Evolutionary conservation across 2,113 vertebrate species (phyloP).

Genomic region (Thamnophis sirtalis): DNA sequence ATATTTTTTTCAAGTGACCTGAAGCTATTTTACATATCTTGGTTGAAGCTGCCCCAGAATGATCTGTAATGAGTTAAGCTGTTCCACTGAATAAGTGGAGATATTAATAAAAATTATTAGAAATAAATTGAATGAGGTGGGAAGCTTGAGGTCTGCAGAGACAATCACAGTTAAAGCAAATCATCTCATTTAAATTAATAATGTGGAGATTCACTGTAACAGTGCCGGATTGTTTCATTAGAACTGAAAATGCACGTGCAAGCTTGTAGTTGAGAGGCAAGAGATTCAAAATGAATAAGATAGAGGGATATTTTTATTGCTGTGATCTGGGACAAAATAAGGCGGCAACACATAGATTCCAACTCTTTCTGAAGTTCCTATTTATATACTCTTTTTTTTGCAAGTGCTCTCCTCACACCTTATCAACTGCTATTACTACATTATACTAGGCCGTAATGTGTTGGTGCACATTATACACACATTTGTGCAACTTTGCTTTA

Average conservation of each 20-base stretch:
- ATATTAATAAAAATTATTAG: constrained; percentile 50
- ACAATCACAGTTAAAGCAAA: constrained; percentile 26
- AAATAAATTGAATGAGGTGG: constrained; percentile 18
- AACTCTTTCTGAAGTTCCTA: neutral
- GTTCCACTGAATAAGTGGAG: constrained; percentile 41
- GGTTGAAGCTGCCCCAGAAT: neutral
- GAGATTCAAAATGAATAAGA: no score
- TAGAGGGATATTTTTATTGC: neutral
- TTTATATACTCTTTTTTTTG: neutral
- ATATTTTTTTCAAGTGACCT: neutral
- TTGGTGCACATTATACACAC: neutral
- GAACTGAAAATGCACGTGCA: constrained; percentile 13
- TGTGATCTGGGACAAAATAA: neutral
- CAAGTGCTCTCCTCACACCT: neutral
- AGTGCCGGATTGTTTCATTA: constrained; percentile 32
- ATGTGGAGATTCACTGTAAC: constrained; percentile 17
- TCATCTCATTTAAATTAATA: constrained; percentile 38
- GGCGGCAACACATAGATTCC: no score
- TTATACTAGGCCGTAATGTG: neutral
- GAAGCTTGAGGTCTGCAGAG: constrained; percentile 8
- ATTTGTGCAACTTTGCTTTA: neutral
- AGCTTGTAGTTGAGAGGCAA: neutral
- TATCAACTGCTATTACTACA: neutral
- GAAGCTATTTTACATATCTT: neutral
- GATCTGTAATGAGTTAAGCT: constrained; percentile 36